phyloP scores from a whole-genome alignment of 2,888 invertebrate genomes.

The Psococerastis gibbosa region DNA sequence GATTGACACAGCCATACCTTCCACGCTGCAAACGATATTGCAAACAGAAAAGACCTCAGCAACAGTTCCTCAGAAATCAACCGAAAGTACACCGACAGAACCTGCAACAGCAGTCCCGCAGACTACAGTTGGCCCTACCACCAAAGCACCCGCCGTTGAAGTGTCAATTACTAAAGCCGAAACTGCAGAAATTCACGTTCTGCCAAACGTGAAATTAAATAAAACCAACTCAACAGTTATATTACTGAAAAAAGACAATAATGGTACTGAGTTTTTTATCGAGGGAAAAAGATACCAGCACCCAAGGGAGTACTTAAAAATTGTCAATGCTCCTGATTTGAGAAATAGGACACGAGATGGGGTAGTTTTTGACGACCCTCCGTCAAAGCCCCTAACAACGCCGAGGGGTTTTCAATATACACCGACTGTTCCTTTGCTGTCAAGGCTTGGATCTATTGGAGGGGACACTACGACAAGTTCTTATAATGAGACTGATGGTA shows the following conservation, averaged over 20 bases:
- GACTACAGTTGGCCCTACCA: no score
- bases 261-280: not conserved
- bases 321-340: conserved; percentile 3
- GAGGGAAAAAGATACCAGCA: not conserved
- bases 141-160: no score
- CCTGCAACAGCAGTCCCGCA: no score
- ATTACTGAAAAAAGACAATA: not conserved
- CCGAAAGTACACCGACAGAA: no score
- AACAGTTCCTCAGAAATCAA: no score
- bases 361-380: not conserved
- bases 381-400: not conserved
- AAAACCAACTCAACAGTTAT: not conserved
- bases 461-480: not conserved
- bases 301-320: not conserved
- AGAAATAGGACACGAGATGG: not conserved
- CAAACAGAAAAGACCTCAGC: no score
- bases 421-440: conserved; percentile 2
- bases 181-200: no score
- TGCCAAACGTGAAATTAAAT: not conserved
- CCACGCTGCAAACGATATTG: no score
- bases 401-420: conserved; percentile 4
- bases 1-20: no score
- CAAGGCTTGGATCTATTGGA: not conserved
- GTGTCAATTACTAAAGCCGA: no score
- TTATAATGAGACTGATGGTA: conserved; percentile 1